These are phyloP conservation scores for Achroia grisella DNA, from an alignment of 1,140 invertebrate genomes.

Conservation along the genomic window DNA sequence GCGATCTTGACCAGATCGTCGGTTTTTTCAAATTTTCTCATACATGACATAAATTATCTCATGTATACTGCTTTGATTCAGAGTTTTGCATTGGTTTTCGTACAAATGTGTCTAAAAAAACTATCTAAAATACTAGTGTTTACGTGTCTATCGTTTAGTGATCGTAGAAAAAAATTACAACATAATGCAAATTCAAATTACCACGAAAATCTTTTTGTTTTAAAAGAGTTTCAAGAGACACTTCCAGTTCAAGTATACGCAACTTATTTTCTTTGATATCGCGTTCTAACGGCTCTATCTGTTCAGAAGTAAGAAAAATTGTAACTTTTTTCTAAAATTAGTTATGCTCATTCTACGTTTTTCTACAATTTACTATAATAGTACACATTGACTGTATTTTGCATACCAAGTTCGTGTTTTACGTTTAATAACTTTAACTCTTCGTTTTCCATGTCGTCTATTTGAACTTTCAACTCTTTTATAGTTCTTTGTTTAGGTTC, in stretches of 20 bases:
- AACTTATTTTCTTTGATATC: constrained; percentile 87
- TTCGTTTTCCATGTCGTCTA: constrained; percentile 76
- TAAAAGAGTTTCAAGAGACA: constrained; percentile 81
- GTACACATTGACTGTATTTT: background rate
- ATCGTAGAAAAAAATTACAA: constrained; percentile 63
- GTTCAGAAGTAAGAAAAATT: constrained; percentile 65
- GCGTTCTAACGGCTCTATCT: constrained; percentile 87
- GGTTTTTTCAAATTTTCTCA: too few relatives aligned
- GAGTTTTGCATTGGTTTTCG: too few relatives aligned
- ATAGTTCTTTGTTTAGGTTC: constrained; percentile 81
- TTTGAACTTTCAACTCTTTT: constrained; percentile 79
- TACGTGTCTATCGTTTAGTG: background rate
- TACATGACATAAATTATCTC: too few relatives aligned
- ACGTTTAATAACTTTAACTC: constrained; percentile 57
- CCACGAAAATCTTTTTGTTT: constrained; percentile 76
- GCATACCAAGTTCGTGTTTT: constrained; percentile 65
- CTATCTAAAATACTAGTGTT: too few relatives aligned
- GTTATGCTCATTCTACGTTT: background rate
- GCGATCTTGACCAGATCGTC: too few relatives aligned
- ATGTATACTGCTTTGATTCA: too few relatives aligned
- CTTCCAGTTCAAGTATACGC: constrained; percentile 84
- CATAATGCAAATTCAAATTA: constrained; percentile 27
- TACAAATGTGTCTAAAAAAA: too few relatives aligned
- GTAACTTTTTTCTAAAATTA: constrained; percentile 52
- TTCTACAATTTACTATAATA: constrained; percentile 7